Conservation (phyloP, 2,888 invertebrate genomes). For the Tyria jacobaeae region DNA sequence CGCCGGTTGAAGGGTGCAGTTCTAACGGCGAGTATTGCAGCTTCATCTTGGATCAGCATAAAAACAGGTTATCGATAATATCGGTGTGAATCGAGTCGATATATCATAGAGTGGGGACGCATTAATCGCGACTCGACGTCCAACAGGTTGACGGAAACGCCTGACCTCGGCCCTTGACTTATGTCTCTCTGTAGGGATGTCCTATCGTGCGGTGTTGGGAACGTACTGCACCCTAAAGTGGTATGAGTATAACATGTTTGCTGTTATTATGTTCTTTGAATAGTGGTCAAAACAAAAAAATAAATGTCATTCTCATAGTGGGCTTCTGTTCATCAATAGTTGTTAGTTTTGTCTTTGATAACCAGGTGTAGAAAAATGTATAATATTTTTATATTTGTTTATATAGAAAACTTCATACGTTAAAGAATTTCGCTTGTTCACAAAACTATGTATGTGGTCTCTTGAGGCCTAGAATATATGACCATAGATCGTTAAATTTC, state of each 20-base stretch:
- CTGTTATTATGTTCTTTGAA: background rate
- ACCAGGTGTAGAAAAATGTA: too few species aligned
- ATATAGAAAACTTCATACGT: too few species aligned
- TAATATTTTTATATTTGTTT: too few species aligned
- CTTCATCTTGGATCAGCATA: conserved; percentile 21
- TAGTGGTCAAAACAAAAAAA: too few species aligned
- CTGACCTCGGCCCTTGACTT: conserved; percentile 27
- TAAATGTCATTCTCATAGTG: too few species aligned
- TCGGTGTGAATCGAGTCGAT: conserved; percentile 33
- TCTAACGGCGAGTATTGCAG: conserved; percentile 16
- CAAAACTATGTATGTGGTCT: too few species aligned
- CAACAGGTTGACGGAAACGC: conserved; percentile 50
- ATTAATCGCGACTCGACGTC: conserved; percentile 41
- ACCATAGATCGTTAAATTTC: too few species aligned
- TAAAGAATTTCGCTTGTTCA: too few species aligned
- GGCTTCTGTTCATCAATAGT: too few species aligned
- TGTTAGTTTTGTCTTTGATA: too few species aligned
- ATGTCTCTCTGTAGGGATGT: conserved; percentile 15
- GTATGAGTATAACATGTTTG: background rate
- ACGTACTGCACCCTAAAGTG: background rate
- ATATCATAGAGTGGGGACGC: conserved; percentile 46
- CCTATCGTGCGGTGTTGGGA: background rate
- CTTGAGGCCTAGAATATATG: too few species aligned
- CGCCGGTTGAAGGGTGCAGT: background rate
- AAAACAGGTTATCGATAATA: conserved; percentile 27